Conservation (phyloP, 2,888 invertebrate genomes). For the Leucania comma region DNA sequence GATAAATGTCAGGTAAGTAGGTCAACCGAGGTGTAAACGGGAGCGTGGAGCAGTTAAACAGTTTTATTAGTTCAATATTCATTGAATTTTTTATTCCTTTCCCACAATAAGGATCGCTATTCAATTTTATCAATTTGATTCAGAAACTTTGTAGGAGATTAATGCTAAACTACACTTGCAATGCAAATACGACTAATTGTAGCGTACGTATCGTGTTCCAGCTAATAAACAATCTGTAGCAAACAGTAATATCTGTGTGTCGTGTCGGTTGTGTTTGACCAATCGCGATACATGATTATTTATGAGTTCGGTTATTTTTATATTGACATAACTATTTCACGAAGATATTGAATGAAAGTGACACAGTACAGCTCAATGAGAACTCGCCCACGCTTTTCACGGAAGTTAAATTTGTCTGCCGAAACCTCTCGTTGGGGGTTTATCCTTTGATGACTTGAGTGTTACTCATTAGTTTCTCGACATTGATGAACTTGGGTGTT, state of each 20-base stretch:
- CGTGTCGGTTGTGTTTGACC: neutral
- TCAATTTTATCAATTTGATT: constrained; percentile 2
- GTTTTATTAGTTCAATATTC: constrained; percentile 74
- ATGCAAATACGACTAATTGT: constrained; percentile 22
- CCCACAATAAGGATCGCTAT: constrained; percentile 10
- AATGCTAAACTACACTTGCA: constrained; percentile 16
- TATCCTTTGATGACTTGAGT: constrained; percentile 58
- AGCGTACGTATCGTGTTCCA: constrained; percentile 4
- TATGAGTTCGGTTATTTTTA: constrained; percentile 22
- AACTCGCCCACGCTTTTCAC: constrained; percentile 24
- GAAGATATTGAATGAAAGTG: constrained; percentile 17
- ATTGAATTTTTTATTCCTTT: constrained; percentile 50
- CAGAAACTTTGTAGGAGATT: constrained; percentile 12
- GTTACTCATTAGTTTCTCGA: constrained; percentile 63
- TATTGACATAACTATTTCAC: constrained; percentile 10
- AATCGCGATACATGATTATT: constrained; percentile 17
- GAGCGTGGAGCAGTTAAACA: constrained; percentile 73
- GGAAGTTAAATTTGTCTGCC: constrained; percentile 52
- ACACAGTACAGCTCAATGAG: neutral
- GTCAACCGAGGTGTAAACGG: constrained; percentile 79
- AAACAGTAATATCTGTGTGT: constrained; percentile 29
- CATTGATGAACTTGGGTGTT: constrained; percentile 62
- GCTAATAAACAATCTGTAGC: constrained; percentile 13
- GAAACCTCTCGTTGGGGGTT: constrained; percentile 45
- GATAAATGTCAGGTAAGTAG: constrained; percentile 82